Conservation (phyloP, 1,140 invertebrate genomes). For the Halyomorpha halys region DNA sequence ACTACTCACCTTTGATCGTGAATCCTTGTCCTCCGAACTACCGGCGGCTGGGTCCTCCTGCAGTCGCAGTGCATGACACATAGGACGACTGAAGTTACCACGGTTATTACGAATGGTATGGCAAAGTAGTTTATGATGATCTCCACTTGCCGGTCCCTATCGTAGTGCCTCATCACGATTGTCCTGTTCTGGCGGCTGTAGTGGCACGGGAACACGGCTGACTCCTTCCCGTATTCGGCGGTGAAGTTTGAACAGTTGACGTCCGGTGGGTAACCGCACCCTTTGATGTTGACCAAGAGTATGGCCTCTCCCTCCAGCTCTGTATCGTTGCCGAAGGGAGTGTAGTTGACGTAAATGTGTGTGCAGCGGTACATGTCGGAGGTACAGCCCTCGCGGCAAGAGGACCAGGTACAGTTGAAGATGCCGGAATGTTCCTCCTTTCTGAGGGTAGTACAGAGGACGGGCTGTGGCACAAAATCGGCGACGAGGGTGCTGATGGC, state of each 20-base stretch:
- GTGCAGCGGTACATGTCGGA: constrained; percentile 76
- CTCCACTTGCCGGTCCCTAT: constrained; percentile 62
- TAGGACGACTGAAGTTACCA: constrained; percentile 67
- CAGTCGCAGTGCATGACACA: constrained; percentile 78
- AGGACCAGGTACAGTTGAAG: constrained; percentile 77
- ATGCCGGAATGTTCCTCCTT: constrained; percentile 64
- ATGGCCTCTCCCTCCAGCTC: constrained; percentile 43
- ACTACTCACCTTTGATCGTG: constrained; percentile 35
- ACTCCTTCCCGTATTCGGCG: constrained; percentile 58
- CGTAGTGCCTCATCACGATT: constrained; percentile 68
- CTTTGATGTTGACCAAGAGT: constrained; percentile 67
- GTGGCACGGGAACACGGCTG: constrained; percentile 68
- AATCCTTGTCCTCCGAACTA: constrained; percentile 42
- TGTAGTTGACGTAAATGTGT: constrained; percentile 72
- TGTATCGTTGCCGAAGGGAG: constrained; percentile 26
- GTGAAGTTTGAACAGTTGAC: constrained; percentile 78
- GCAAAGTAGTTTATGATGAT: constrained; percentile 71
- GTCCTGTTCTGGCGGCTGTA: constrained; percentile 71
- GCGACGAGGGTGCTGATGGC: constrained; percentile 77
- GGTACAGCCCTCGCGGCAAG: constrained; percentile 77
- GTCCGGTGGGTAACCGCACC: constrained; percentile 77
- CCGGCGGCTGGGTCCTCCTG: constrained; percentile 42
- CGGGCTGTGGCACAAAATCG: constrained; percentile 67
- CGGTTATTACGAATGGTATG: constrained; percentile 66
- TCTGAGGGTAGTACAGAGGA: constrained; percentile 61